Base-by-base conservation (phyloP, 2,113 vertebrate genomes). In the Pteropus alecto region DNA sequence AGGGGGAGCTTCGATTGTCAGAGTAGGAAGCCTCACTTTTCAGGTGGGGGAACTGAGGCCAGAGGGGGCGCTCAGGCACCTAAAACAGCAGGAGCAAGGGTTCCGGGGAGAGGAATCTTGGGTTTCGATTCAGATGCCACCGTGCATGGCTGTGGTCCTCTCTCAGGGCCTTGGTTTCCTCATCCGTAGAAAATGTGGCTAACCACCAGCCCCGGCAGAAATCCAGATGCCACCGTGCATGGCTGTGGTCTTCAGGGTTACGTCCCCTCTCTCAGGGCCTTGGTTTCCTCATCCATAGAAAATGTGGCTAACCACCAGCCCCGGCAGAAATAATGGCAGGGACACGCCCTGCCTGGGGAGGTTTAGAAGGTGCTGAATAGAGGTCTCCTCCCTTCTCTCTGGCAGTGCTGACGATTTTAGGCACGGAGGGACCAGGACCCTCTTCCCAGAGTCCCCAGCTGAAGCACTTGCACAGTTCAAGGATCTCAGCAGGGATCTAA, bases 331-430 rank as follows among this genome's bases (percentile, higher is more conserved):
- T 93, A 76, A 86, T 30, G 67, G 35, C 0, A 3, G 58, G 60
- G 84, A 35, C 26, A 22, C 82, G 1, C 77, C 92, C 91, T 90
- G 70, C 38, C 85, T 7, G 7, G 54, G 4, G 2, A 81, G 70
- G 54, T n/a, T 46, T 38, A 3, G 38, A 68, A 96, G 85, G 51
- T 95, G 95, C 97, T 96, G 85, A 91, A 24, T 13, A 54, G n/a
- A 93, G 58, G 30, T 18, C n/a, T 84, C 65, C 54, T 85, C n/a
- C 68, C 63, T 63, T 28, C 43, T 73, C 54, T 46, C 63, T 1
- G 43, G 71, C 1, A 18, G 24, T 8, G 58, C 79, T 48, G 79
- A 30, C 54, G 51, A 33, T 30, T 19, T 14, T 22, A 70, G 63
- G 76, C 43, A 60, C 48, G 81, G 71, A 4, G 43, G 54, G 77